Base-by-base conservation (phyloP, 2,888 invertebrate genomes). In the Cephus runcator region DNA sequence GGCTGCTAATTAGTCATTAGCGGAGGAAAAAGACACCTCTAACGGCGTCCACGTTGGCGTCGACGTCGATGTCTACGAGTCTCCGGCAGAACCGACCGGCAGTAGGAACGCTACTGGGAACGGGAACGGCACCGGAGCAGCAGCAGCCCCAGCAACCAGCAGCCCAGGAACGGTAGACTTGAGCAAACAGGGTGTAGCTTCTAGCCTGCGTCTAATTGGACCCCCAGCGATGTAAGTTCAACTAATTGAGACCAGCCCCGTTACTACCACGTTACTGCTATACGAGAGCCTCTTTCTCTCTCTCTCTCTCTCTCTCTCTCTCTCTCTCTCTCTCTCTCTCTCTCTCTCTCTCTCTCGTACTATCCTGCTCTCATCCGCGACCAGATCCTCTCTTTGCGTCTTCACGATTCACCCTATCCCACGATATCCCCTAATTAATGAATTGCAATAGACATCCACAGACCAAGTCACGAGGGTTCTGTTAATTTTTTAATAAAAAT, bases 1-100 rank as follows among this genome's bases (percentile, higher is more conserved):
- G 89, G 85, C 87, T 90, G 91, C 91, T 91, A 91, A 91, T 91
- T 91, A 91, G 90, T 91, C 91, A 91, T 91, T 91, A 91, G 90
- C 88, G 88, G 86, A 87, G 89, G 89, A 90, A 91, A 91, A 91
- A 91, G 90, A 90, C 90, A 90, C 89, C 90, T 88, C 85, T 77
- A 79, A 77, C 83, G 73, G 77, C 36, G 31, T 12, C 71, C 15
- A 33, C 71, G 71, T 33, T 81, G 79, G 30, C 75, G 78, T 34
- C 36, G 71, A 30, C 75, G 81, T 30, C 79, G 73, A 33, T 33
- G 76, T 23, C 30, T 79, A 40, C 75, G 80, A 15, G 56, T 23
- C 56, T 56, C 23, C 23, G 56, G 56, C 9, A 56, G 56, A 56
- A 56, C 56, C 56, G 56, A 23, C 56, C 23, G 80, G 83, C 80